Conservation (phyloP, 1,140 invertebrate species). For the Nymphalis io region DNA sequence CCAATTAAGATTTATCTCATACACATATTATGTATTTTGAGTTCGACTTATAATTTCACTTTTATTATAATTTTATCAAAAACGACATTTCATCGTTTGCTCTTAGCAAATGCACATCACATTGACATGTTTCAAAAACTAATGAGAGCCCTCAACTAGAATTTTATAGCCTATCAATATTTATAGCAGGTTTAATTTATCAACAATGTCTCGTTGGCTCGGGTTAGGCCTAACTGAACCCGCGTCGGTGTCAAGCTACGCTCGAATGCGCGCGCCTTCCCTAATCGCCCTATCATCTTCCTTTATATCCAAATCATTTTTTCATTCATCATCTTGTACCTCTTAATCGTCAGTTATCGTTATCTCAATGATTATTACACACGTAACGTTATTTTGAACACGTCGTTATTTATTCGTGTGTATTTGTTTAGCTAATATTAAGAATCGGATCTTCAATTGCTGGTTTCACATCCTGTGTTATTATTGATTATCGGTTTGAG, state of each 20-base stretch:
- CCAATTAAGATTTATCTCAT: too few relatives aligned
- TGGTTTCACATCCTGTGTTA: constrained; percentile 58
- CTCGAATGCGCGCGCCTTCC: constrained; percentile 50
- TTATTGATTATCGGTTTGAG: constrained; percentile 69
- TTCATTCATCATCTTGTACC: constrained; percentile 69
- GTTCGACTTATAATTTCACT: not conserved
- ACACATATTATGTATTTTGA: not conserved
- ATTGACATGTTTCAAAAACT: constrained; percentile 32
- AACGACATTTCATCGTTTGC: not conserved
- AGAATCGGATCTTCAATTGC: constrained; percentile 50
- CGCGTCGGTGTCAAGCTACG: constrained; percentile 51
- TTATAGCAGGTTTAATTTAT: constrained; percentile 62
- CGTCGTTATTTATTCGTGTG: constrained; percentile 57
- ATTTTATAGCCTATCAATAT: constrained; percentile 60
- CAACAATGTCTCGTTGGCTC: constrained; percentile 54
- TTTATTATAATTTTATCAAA: not conserved
- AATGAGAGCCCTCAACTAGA: constrained; percentile 39
- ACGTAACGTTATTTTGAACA: constrained; percentile 71
- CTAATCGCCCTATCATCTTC: constrained; percentile 65
- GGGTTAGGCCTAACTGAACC: constrained; percentile 70
- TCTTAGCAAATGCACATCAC: constrained; percentile 18
- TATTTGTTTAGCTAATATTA: constrained; percentile 70
- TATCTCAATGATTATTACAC: constrained; percentile 71
- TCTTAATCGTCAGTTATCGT: constrained; percentile 70
- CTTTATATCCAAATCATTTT: constrained; percentile 65